Base-by-base conservation (phyloP, 2,113 vertebrate species). In the Morone chrysops region DNA sequence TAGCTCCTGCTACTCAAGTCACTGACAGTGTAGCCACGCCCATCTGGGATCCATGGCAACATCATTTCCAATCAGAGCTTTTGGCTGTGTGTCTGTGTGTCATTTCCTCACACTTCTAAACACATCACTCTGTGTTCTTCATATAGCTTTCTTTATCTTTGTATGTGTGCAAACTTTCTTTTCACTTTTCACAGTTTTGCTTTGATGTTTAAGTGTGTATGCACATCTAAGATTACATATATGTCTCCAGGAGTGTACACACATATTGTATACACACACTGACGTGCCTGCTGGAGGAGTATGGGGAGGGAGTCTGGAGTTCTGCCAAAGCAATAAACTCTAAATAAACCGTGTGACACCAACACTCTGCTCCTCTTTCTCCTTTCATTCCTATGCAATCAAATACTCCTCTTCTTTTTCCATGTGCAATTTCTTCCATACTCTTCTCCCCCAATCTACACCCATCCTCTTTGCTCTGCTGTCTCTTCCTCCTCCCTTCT, bases 241-340 rank as follows among this genome's bases (percentile, higher is more conserved):
- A 50, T 72, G 31, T 18, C 40, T 61, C 41, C 72, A 40, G 48
- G 62, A 22, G 4, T 10, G 31, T 18, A 51, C 48, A 50, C 12
- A 50, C 48, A 50, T 16, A 16, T 13, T 50, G 48, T 16, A 16
- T 50, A 11, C 56, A 73, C 7, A 69, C 17, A 62, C 57, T 1
- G 4, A 69, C 53, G 36, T 38, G 60, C 40, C 53, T 67, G 69
- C 60, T 80, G 56, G 45, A 84, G 71, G 71, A 80, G 78, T 36
- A 38, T 45, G 40, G 8, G 45, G 70, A 80, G 69, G 66, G 50
- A n/a, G 60, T 78, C 56, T 90, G 83, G 89, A 89, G 72, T 62
- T 13, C 48, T 85, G 83, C 89, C 91, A 89, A 81, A 77, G 85
- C 87, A 88, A 92, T 83, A 92, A 89, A 88, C 77, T 88, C 85